Percentiles rank a stretch among this genome's conserved stretches.
phyloP scores from a whole-genome alignment of 2,113 vertebrate genomes.

The Gymnarchus niloticus region DNA sequence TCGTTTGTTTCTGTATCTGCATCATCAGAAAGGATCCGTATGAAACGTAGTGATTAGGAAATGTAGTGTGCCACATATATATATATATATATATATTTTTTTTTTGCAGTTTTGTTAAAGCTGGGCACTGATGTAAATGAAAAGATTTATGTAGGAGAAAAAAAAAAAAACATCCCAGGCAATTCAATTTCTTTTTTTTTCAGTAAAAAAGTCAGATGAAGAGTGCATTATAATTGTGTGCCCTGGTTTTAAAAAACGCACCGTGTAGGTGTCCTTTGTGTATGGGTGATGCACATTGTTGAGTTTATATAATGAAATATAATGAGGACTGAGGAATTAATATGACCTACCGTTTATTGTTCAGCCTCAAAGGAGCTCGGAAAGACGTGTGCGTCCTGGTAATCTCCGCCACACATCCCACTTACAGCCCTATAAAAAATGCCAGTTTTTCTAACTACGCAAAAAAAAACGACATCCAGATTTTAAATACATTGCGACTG shows the following conservation, averaged over 20 bases:
- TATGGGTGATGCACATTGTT: conserved; percentile 33
- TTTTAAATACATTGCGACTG: conserved; percentile 9
- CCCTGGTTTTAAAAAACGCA: not conserved
- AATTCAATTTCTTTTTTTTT: not conserved
- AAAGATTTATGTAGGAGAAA: not conserved
- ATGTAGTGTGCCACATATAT: conserved; percentile 21
- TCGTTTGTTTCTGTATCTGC: conserved; percentile 17
- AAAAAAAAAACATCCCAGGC: not conserved
- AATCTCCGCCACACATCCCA: conserved; percentile 23
- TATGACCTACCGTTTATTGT: conserved; percentile 31
- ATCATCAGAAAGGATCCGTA: conserved; percentile 23
- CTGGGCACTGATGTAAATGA: not conserved
- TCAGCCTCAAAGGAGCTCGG: conserved; percentile 29
- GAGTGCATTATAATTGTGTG: conserved; percentile 3
- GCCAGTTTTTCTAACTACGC: not conserved
- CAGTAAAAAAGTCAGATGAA: conserved; percentile 20
- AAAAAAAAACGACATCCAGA: not conserved
- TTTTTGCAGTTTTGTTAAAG: not conserved
- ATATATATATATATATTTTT: not conserved
- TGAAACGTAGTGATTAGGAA: conserved; percentile 25
- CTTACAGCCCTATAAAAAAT: not conserved
- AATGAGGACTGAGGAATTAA: conserved; percentile 28
- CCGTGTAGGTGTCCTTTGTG: conserved; percentile 37
- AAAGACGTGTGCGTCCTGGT: conserved; percentile 4
- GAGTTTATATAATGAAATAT: conserved; percentile 29